phyloP scores from a whole-genome alignment of 2,888 invertebrate species.

The Tiliacea aurago region DNA sequence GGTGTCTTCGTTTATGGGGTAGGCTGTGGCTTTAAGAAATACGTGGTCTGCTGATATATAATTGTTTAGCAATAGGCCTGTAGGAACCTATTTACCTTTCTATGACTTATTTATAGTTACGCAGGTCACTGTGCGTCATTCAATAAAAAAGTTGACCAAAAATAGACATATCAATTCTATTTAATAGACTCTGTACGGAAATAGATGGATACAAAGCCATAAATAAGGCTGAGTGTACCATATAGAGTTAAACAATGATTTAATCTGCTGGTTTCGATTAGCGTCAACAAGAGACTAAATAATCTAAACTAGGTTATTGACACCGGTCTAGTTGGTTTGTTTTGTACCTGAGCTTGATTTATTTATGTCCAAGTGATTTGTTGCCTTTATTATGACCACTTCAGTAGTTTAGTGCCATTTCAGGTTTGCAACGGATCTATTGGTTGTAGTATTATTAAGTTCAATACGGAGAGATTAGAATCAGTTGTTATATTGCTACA shows the following conservation, averaged over 20 bases:
- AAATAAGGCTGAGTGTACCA: constrained; percentile 46
- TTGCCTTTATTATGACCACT: constrained; percentile 39
- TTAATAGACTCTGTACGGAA: constrained; percentile 28
- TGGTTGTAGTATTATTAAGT: constrained; percentile 29
- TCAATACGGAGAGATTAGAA: constrained; percentile 28
- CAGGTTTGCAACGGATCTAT: constrained; percentile 18
- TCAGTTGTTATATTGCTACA: constrained; percentile 14
- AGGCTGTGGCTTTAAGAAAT: background rate
- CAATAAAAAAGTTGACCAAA: constrained; percentile 41
- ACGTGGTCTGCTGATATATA: background rate
- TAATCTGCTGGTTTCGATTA: constrained; percentile 46
- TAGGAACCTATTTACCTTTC: background rate
- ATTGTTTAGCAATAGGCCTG: background rate
- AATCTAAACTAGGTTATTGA: constrained; percentile 48
- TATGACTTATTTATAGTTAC: constrained; percentile 24
- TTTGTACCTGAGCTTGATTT: constrained; percentile 45
- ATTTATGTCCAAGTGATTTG: constrained; percentile 45
- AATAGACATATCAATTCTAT: constrained; percentile 43
- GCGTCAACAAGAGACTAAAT: constrained; percentile 43
- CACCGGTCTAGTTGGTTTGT: constrained; percentile 21
- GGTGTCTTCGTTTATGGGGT: constrained; percentile 15
- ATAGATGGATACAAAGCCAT: constrained; percentile 44
- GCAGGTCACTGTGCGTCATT: constrained; percentile 40
- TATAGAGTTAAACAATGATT: constrained; percentile 55
- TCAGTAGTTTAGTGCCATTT: constrained; percentile 21